phyloP scores from a whole-genome alignment of 2,888 invertebrate species.

The Troides helena region DNA sequence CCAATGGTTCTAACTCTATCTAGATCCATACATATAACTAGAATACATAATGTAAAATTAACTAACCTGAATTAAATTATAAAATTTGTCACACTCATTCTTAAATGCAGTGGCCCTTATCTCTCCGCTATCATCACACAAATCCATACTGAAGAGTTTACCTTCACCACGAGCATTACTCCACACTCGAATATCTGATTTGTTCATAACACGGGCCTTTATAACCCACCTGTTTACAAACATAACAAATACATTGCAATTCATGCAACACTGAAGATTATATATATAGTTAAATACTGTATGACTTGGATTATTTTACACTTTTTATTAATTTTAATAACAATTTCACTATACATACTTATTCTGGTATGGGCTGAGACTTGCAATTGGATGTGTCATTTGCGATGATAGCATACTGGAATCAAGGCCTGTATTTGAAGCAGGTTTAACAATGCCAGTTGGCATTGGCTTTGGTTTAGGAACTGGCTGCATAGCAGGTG shows the following conservation, averaged over 20 bases:
- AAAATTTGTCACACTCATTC: conserved; percentile 93
- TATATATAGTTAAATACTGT: too few species aligned
- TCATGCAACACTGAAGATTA: too few species aligned
- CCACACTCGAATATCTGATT: conserved; percentile 91
- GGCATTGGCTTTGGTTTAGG: conserved; percentile 44
- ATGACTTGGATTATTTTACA: too few species aligned
- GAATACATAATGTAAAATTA: background rate
- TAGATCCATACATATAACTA: too few species aligned
- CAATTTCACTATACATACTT: conserved; percentile 78
- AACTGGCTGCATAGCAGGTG: conserved; percentile 46
- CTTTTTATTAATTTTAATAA: too few species aligned
- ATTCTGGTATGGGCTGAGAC: conserved; percentile 96
- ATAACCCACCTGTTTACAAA: conserved; percentile 88
- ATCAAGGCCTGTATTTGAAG: conserved; percentile 54
- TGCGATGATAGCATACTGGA: conserved; percentile 68
- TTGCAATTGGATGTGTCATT: conserved; percentile 87
- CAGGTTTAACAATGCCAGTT: conserved; percentile 34
- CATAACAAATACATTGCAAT: too few species aligned
- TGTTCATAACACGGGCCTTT: conserved; percentile 92
- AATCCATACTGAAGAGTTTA: conserved; percentile 94
- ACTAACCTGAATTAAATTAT: conserved; percentile 90
- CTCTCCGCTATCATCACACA: conserved; percentile 96
- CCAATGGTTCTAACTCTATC: too few species aligned
- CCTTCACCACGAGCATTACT: conserved; percentile 96
- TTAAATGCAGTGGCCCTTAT: conserved; percentile 95